phyloP scores from a whole-genome alignment of 2,888 invertebrate genomes.

The Eupithecia dodoneata region DNA sequence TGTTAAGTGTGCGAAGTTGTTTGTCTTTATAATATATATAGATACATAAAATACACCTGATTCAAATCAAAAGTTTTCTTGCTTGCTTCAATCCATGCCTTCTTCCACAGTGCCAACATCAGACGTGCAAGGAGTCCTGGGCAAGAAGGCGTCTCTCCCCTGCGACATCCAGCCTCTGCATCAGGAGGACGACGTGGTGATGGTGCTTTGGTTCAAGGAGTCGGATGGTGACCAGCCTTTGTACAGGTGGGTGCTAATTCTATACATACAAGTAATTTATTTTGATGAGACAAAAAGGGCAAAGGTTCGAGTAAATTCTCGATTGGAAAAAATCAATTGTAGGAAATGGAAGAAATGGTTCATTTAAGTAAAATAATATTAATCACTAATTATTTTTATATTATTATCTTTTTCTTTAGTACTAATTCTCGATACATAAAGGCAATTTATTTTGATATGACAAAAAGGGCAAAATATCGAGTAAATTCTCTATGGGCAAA shows the following conservation, averaged over 20 bases:
- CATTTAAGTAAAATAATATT: no score
- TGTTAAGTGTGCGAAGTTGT: no score
- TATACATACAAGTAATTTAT: no score
- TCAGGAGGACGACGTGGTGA: conserved; percentile 91
- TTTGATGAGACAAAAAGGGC: background rate
- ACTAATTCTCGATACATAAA: no score
- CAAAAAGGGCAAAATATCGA: background rate
- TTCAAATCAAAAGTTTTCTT: background rate
- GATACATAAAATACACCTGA: background rate
- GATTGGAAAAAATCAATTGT: no score
- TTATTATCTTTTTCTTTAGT: no score
- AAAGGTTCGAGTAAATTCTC: background rate
- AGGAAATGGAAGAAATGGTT: no score
- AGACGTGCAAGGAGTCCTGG: conserved; percentile 92
- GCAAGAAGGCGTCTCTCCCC: conserved; percentile 92
- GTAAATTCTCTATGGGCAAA: no score
- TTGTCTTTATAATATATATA: no score
- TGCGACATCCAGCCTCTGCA: conserved; percentile 93
- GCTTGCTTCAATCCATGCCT: background rate
- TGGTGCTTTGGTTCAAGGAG: conserved; percentile 96
- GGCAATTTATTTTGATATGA: no score
- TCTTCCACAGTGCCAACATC: conserved; percentile 88
- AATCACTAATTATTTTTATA: no score
- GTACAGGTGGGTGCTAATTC: conserved; percentile 87
- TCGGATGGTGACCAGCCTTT: conserved; percentile 92